Percentiles rank a stretch among this genome's conserved stretches.
These are phyloP conservation scores for Aythya baeri DNA, from an alignment of 2,113 vertebrate species.

Conservation along the genomic window DNA sequence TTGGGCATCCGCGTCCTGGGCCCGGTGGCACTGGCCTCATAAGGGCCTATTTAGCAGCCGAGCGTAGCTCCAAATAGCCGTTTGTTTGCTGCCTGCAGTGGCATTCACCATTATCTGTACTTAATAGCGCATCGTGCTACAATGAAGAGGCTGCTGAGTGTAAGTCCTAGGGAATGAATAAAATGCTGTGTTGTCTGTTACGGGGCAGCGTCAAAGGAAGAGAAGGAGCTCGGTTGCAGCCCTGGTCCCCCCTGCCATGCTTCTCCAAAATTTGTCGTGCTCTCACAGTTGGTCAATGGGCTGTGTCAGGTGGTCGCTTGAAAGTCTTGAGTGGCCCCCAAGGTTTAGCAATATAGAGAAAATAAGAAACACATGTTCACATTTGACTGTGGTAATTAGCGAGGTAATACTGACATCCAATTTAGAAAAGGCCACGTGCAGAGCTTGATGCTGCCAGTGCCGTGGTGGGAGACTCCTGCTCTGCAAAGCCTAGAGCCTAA, in stretches of 20 bases:
- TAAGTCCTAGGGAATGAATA: neutral
- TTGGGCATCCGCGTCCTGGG: neutral
- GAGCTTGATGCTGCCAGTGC: neutral
- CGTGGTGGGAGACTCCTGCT: neutral
- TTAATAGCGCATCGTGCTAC: neutral
- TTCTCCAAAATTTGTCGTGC: neutral
- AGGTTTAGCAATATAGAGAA: neutral
- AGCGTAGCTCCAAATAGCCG: neutral
- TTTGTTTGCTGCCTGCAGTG: neutral
- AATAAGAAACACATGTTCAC: neutral
- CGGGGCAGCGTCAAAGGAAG: neutral
- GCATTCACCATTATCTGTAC: constrained; percentile 20
- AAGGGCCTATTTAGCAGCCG: constrained; percentile 12
- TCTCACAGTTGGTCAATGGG: neutral
- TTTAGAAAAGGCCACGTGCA: neutral
- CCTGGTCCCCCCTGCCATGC: neutral
- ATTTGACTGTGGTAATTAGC: neutral
- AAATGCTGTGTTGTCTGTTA: neutral
- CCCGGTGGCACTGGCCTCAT: constrained; percentile 13
- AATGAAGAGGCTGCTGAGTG: neutral
- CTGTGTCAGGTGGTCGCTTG: neutral
- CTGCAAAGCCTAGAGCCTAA: neutral
- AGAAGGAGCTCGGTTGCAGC: neutral
- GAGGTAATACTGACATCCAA: neutral
- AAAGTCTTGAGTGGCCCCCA: neutral